Evolutionary conservation across 92 coral and sea anemone species (phyloP).

Genomic region (Ricordea florida): DNA sequence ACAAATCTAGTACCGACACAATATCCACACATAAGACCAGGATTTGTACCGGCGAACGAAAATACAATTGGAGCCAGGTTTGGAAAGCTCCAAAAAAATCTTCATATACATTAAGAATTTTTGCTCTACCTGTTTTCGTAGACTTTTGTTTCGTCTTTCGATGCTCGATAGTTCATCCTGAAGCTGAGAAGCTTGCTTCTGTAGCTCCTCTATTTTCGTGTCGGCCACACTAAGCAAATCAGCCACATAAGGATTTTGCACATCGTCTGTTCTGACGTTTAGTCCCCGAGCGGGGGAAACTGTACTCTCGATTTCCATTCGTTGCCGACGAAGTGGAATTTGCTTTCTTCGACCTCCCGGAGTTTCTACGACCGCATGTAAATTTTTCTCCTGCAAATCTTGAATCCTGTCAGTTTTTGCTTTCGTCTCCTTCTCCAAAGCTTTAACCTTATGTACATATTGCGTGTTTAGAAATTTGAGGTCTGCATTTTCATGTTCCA

Average conservation of each 20-base stretch:
- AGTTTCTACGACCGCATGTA: slow-evolving; percentile 99
- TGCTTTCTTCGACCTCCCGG: slow-evolving; percentile 99
- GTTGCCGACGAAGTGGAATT: slow-evolving; percentile 92
- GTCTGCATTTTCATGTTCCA: slow-evolving; percentile 99
- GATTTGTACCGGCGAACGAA: too few species aligned
- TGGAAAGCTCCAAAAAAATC: too few species aligned
- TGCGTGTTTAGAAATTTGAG: slow-evolving; percentile 96
- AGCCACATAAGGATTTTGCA: slow-evolving; percentile 95
- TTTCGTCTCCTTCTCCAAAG: slow-evolving; percentile 91
- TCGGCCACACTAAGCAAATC: slow-evolving; percentile 97
- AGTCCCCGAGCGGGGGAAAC: slow-evolving; percentile 82
- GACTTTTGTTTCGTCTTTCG: slow-evolving; percentile 90
- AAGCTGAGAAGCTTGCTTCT: slow-evolving; percentile 62
- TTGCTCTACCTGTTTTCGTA: slow-evolving; percentile 90
- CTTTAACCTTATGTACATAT: slow-evolving; percentile 98
- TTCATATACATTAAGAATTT: too few species aligned
- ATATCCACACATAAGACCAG: too few species aligned
- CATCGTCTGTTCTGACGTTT: slow-evolving; percentile 43
- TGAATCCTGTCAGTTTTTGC: slow-evolving; percentile 91
- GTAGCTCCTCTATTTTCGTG: slow-evolving; percentile 89
- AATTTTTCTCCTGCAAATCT: slow-evolving; percentile 92
- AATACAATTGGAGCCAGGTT: too few species aligned
- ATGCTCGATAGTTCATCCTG: slow-evolving; percentile 86
- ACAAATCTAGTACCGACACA: too few species aligned
- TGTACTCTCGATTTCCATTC: slow-evolving; percentile 98